Percentiles rank a stretch among this genome's conserved stretches.
Evolutionary conservation across 2,797 vertebrate species (phyloP).

Genomic region (Sparus aurata): DNA sequence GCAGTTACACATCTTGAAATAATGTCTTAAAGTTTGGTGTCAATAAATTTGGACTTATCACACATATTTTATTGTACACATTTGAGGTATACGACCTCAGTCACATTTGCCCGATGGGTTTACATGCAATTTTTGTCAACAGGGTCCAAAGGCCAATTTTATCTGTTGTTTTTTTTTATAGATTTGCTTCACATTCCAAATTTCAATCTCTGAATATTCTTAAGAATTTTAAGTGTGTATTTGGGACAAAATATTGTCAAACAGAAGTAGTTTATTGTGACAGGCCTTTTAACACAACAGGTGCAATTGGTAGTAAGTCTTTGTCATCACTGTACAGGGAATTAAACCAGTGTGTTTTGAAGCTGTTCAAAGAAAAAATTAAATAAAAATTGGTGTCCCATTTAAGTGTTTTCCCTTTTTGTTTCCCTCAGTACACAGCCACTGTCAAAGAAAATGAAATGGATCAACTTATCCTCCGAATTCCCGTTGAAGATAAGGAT

Average conservation of each 20-base stretch:
- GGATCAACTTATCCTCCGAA: conserved; percentile 84
- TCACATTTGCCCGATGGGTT: too few relatives aligned
- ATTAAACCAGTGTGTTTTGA: not conserved
- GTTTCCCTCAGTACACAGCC: conserved; percentile 80
- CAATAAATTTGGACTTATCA: too few relatives aligned
- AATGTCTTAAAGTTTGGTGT: not conserved
- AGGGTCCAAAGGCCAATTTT: too few relatives aligned
- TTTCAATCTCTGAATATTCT: too few relatives aligned
- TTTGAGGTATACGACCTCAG: too few relatives aligned
- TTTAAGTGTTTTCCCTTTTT: not conserved
- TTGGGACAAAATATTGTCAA: too few relatives aligned
- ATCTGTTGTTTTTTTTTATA: too few relatives aligned
- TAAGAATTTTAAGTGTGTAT: too few relatives aligned
- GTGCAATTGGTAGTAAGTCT: not conserved
- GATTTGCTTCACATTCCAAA: too few relatives aligned
- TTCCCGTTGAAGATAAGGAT: conserved; percentile 89
- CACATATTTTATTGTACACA: too few relatives aligned
- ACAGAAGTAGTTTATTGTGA: too few relatives aligned
- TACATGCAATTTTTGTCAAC: too few relatives aligned
- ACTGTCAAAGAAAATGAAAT: conserved; percentile 87
- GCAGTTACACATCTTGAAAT: not conserved
- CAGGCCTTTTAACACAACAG: not conserved
- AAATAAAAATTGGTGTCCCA: not conserved
- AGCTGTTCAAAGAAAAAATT: not conserved
- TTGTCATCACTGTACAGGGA: not conserved